These are phyloP conservation scores for Labrus mixtus DNA, from an alignment of 2,113 vertebrate genomes.

Conservation along the genomic window DNA sequence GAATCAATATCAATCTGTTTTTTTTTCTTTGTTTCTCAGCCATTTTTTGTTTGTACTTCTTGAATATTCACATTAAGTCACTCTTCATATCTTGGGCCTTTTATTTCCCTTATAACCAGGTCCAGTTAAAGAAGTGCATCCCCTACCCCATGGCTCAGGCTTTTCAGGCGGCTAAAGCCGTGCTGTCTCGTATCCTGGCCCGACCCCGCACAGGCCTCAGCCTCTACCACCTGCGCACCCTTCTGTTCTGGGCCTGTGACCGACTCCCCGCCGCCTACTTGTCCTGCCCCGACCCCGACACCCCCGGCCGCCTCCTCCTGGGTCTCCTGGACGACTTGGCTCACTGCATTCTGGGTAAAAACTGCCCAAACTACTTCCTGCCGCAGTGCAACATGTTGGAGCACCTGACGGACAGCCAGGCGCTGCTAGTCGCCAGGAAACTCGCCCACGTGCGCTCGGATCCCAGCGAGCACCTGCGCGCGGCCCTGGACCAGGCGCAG, in stretches of 20 bases:
- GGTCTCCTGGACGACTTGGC: conserved; percentile 89
- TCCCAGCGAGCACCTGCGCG: conserved; percentile 86
- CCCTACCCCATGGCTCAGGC: conserved; percentile 88
- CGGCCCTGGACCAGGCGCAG: conserved; percentile 86
- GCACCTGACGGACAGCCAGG: conserved; percentile 79
- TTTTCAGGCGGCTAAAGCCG: conserved; percentile 86
- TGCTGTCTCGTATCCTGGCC: conserved; percentile 85
- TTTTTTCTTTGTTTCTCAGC: not conserved
- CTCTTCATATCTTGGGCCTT: not conserved
- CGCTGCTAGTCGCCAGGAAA: conserved; percentile 81
- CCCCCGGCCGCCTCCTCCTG: conserved; percentile 85
- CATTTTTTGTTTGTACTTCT: not conserved
- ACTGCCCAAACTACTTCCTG: conserved; percentile 89
- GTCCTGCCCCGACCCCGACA: conserved; percentile 79
- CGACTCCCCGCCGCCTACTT: conserved; percentile 87
- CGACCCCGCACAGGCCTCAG: conserved; percentile 83
- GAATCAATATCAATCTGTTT: not conserved
- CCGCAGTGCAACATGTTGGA: conserved; percentile 87
- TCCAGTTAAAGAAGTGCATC: conserved; percentile 89
- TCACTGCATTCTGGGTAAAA: conserved; percentile 87
- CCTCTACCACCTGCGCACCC: conserved; percentile 88
- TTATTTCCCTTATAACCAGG: conserved; percentile 49
- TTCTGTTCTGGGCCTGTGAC: conserved; percentile 91
- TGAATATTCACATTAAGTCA: no score
- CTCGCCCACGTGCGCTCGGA: conserved; percentile 87